Percentiles rank a stretch among this genome's conserved stretches.
These are phyloP conservation scores for Choloepus didactylus DNA, from an alignment of 2,797 vertebrate species.

Conservation along the genomic window DNA sequence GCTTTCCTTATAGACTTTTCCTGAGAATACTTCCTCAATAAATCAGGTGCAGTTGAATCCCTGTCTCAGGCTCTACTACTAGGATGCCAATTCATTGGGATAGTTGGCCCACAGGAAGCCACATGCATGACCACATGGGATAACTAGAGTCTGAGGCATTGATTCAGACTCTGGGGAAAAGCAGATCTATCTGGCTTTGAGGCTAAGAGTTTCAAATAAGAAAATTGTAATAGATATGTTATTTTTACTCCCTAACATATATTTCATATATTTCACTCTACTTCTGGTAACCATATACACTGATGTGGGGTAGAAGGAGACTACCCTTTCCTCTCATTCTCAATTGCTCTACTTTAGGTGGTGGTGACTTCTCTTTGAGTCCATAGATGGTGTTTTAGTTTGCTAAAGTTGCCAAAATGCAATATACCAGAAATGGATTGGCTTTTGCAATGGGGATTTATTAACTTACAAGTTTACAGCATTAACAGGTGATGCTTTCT, in stretches of 20 bases:
- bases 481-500: too few species aligned
- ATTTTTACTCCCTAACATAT: background rate
- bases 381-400: background rate
- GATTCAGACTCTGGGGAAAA: background rate
- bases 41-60: background rate
- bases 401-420: too few species aligned
- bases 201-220: background rate
- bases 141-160: background rate
- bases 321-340: background rate
- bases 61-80: conserved; percentile 6
- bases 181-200: conserved; percentile 3
- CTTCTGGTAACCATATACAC: background rate
- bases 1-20: background rate
- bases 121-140: background rate
- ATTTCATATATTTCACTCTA: background rate
- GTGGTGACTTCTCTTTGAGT: background rate
- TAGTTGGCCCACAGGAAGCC: background rate
- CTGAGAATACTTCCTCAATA: background rate
- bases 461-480: too few species aligned
- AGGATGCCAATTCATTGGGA: background rate
- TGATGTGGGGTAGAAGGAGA: background rate
- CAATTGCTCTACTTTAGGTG: background rate
- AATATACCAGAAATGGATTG: too few species aligned
- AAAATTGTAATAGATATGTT: background rate
- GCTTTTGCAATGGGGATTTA: too few species aligned